Percentiles rank a stretch among this genome's conserved stretches.
Conservation (phyloP, 2,797 vertebrate genomes). For the Chelonia mydas region DNA sequence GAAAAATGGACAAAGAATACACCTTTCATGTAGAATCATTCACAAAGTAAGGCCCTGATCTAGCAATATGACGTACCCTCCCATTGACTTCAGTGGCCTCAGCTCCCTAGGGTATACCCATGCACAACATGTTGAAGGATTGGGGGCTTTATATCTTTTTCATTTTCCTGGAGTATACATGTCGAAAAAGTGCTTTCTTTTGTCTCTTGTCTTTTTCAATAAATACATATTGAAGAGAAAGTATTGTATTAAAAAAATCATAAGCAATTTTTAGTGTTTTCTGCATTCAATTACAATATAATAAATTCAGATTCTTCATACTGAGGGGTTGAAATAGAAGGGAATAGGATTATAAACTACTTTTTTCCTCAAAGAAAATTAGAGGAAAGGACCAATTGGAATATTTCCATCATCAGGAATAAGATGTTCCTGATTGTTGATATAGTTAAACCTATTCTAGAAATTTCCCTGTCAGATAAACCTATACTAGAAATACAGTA, state of each 20-base stretch:
- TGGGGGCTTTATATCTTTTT: not conserved
- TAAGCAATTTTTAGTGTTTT: slow-evolving; percentile 29
- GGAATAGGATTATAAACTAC: not conserved
- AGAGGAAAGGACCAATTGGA: not conserved
- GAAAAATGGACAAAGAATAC: not conserved
- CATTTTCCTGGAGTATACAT: slow-evolving; percentile 25
- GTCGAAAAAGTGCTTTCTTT: slow-evolving; percentile 50
- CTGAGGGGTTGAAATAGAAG: not conserved
- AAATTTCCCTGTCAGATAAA: not conserved
- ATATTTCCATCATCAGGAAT: not conserved
- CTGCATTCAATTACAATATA: slow-evolving; percentile 58
- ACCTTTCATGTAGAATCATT: not conserved
- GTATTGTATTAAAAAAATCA: slow-evolving; percentile 44
- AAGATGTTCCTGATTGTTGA: not conserved
- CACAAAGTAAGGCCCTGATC: slow-evolving; percentile 16
- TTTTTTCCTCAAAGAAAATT: slow-evolving; percentile 7
- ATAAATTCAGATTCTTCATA: slow-evolving; percentile 33
- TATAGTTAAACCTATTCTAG: not conserved
- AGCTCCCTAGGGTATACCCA: fast-evolving
- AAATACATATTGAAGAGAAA: slow-evolving; percentile 42
- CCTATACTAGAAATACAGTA: not conserved
- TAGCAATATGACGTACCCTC: not conserved
- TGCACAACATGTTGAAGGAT: fast-evolving
- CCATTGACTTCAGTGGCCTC: not conserved
- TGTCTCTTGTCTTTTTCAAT: slow-evolving; percentile 12